Base-by-base conservation (phyloP, 2,113 vertebrate genomes). In the Oceanodroma tethys region DNA sequence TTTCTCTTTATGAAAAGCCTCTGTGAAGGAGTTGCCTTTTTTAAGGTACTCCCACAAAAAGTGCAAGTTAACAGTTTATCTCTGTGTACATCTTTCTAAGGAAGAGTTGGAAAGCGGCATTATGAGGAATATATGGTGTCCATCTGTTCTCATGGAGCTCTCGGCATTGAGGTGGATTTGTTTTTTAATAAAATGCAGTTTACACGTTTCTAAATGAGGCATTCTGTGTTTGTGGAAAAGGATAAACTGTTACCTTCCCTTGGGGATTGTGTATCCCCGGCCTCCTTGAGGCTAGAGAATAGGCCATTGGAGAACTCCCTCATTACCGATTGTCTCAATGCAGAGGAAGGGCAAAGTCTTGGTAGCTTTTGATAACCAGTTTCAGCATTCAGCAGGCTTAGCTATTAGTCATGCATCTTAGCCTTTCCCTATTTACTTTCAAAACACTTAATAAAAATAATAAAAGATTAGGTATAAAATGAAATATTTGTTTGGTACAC, bases 291-390 rank as follows among this genome's bases (percentile, higher is more conserved):
- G 99, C 98, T 97, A 98, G 98, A 98, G 98, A 99, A 99, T 98
- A 98, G 98, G 98, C 98, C 97, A 97, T 98, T 98, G 98, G 97
- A 98, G 98, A 98, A 98, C 98, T 98, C 98, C 98, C 99, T 99
- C 99, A 99, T 99, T 99, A 99, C 98, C 65, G 55, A 99, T 99
- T 99, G 99, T 99, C 99, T 99, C 98, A 99, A 99, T 99, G 99
- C 99, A 98, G 97, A 98, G 98, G 98, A 98, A 99, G 98, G 98
- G 98, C 98, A 98, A 99, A 98, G 99, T 99, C 98, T 99, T 98
- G 98, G 98, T 98, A 98, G 98, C 97, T 98, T 99, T 99, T 98
- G 99, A 99, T 99, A 99, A 99, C 99, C 98, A 98, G 98, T 98
- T 98, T 99, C 99, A 98, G 98, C 98, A 98, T 99, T 99, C 99